Conservation (phyloP, 1,140 invertebrate species). For the Diabrotica virgifera region DNA sequence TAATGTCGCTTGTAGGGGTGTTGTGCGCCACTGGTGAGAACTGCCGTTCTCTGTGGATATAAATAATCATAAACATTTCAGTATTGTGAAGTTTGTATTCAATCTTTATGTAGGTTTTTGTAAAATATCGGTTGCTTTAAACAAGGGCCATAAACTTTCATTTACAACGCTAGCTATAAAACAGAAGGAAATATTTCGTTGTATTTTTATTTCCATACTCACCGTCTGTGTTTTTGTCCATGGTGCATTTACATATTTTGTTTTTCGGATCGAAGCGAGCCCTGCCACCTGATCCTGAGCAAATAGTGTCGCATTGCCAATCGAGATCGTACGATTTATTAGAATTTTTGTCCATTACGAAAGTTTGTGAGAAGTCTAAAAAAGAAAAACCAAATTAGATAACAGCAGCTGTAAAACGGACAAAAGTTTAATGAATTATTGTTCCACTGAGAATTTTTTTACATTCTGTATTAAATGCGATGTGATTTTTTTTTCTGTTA, state of each 20-base stretch:
- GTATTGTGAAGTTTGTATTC: no score
- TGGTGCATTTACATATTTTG: conserved; percentile 9
- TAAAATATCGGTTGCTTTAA: neutral
- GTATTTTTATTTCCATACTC: neutral
- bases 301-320: conserved; percentile 10
- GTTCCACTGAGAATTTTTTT: no score
- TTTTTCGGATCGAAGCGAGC: conserved; percentile 4
- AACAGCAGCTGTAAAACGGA: no score
- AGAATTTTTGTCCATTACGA: conserved; percentile 3
- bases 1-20: no score
- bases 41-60: no score
- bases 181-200: neutral
- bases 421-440: no score
- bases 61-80: no score
- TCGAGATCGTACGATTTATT: neutral
- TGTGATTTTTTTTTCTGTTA: no score
- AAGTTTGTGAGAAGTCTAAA: neutral
- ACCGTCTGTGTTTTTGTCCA: conserved; percentile 13
- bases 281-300: conserved; percentile 11
- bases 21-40: no score
- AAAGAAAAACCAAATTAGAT: neutral
- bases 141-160: neutral
- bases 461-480: no score
- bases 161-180: neutral
- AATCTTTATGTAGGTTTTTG: no score